A percentile compares a stretch with the other conserved stretches of the same genome.
Evolutionary conservation across 1,140 invertebrate genomes (phyloP).

Genomic region (Bombus haemorrhoidalis): DNA sequence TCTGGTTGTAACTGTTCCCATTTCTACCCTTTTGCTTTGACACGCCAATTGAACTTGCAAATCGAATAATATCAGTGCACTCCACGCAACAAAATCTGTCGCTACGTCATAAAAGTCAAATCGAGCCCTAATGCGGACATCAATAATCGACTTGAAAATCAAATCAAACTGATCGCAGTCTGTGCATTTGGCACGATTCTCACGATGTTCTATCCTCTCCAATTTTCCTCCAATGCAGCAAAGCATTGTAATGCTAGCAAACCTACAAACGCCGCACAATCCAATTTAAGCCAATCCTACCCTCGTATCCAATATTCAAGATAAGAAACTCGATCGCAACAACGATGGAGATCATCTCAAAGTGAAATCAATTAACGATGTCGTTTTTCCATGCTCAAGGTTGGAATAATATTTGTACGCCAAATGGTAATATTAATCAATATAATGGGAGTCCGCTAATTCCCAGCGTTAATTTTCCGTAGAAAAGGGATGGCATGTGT

Average conservation of each 20-base stretch:
- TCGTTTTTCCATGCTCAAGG: neutral
- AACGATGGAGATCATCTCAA: neutral
- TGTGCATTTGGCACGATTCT: neutral
- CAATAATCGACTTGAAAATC: neutral
- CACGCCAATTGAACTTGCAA: too few relatives aligned
- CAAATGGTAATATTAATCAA: conserved; percentile 41
- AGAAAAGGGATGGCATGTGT: conserved; percentile 53
- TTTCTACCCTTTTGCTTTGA: too few relatives aligned
- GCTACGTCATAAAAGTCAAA: neutral
- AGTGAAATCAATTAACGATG: neutral
- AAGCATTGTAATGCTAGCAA: neutral
- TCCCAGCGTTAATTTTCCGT: conserved; percentile 42
- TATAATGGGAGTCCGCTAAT: conserved; percentile 17
- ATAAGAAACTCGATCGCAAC: neutral
- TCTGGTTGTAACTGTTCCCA: too few relatives aligned
- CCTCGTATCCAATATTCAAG: neutral
- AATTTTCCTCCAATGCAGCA: neutral
- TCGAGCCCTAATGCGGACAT: neutral
- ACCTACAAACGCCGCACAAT: neutral
- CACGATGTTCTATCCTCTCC: neutral
- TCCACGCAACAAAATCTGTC: neutral
- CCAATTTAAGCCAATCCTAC: neutral
- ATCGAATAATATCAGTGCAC: too few relatives aligned
- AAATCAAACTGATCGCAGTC: neutral
- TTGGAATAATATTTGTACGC: neutral